phyloP scores from a whole-genome alignment of 2,797 vertebrate species.

The Bradypodion pumilum region DNA sequence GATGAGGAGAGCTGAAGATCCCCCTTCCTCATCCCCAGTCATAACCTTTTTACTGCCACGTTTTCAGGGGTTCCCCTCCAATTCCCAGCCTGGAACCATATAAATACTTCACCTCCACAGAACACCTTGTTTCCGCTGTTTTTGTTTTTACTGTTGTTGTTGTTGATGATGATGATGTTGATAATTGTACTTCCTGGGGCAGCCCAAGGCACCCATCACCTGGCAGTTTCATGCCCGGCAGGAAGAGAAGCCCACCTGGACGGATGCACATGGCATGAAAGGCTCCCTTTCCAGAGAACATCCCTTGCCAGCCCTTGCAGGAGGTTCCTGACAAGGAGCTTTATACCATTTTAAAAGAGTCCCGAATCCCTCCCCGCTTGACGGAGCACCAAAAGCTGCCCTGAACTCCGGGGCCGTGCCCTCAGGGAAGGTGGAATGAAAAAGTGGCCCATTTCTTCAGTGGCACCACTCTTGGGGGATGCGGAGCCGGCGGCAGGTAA shows the following conservation, averaged over 20 bases:
- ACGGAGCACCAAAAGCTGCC: background rate
- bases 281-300: background rate
- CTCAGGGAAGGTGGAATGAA: background rate
- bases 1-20: too few relatives aligned
- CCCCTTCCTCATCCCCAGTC: too few relatives aligned
- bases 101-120: too few relatives aligned
- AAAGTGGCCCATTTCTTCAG: background rate
- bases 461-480: background rate
- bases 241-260: background rate
- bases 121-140: too few relatives aligned
- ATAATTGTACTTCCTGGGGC: too few relatives aligned
- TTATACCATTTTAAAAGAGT: background rate
- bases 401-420: accelerated
- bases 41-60: too few relatives aligned
- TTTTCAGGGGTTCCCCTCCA: too few relatives aligned
- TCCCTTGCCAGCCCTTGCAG: background rate
- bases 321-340: background rate
- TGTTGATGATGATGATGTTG: too few relatives aligned
- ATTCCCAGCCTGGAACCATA: too few relatives aligned
- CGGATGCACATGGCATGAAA: background rate
- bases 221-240: too few relatives aligned
- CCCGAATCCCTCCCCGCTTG: background rate
- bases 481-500: accelerated
- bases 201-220: too few relatives aligned
- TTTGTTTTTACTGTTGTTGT: too few relatives aligned